Base-by-base conservation (phyloP, 2,113 vertebrate genomes). In the Proteles cristata region DNA sequence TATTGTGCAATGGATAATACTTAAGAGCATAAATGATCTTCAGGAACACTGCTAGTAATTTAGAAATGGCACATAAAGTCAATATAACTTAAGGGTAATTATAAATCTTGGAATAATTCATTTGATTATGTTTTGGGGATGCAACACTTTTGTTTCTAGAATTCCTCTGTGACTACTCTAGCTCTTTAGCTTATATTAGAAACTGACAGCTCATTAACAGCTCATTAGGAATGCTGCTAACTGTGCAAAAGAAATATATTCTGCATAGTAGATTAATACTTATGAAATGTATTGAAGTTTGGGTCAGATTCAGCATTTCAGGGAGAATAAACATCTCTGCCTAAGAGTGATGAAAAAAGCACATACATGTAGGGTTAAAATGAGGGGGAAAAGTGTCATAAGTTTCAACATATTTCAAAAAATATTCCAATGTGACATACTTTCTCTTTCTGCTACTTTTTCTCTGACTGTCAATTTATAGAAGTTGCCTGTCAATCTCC, bases 141-240 rank as follows among this genome's bases (percentile, higher is more conserved):
- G 1, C 68, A 96, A 79, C 10, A 45, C 76, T 94, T 86, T n/a
- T 86, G 9, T 43, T 88, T 96, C 58, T 55, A 63, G 66, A 97
- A 94, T 73, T 94, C 77, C 50, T 93, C 17, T 7, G 65, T 93
- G 90, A 89, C 43, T 93, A 28, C 26, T 92, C 9, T 69, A 81
- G 19, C 25, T 96, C 90, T 96, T 92, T 96, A 96, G 74, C 35
- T 83, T 77, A 39, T 86, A 90, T 85, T 96, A 95, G 50, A 97
- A 87, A 97, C 87, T 97, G 97, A 96, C 69, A 96, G 69, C 43
- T 97, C 94, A 93, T 97, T 97, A 97, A 93, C 82, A 94, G n/a
- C 66, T 97, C 68, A 96, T 96, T 96, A 96, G 77, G 53, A 92
- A 90, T 93, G 23, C n/a, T 93, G 76, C 85, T 97, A 89, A 90